Conservation (phyloP, 2,113 vertebrate species). For the Cervus canadensis region DNA sequence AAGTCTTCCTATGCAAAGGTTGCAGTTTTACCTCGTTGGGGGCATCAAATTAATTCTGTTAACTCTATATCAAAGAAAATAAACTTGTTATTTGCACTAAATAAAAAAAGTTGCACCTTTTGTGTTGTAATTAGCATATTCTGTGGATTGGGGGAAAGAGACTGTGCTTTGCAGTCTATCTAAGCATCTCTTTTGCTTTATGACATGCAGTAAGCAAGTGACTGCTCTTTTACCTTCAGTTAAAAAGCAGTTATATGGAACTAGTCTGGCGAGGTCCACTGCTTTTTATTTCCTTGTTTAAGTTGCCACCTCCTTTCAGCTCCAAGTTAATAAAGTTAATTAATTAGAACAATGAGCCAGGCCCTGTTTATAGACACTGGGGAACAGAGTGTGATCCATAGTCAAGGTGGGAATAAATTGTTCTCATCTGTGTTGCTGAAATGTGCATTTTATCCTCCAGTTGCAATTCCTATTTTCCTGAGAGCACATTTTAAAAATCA, state of each 20-base stretch:
- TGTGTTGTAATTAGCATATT: constrained; percentile 42
- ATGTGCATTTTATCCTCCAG: constrained; percentile 34
- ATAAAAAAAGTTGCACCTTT: background rate
- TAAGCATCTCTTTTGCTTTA: constrained; percentile 69
- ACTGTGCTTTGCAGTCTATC: background rate
- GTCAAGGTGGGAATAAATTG: constrained; percentile 50
- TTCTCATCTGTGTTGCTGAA: constrained; percentile 48
- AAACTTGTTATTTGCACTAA: constrained; percentile 66
- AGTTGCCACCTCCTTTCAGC: constrained; percentile 77
- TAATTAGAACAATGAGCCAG: constrained; percentile 77
- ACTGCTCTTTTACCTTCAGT: constrained; percentile 56
- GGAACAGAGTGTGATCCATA: constrained; percentile 27
- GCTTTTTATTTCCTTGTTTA: constrained; percentile 80
- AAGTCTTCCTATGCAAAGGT: constrained; percentile 20
- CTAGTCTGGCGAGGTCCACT: constrained; percentile 66
- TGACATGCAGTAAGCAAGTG: constrained; percentile 63
- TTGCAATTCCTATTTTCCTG: constrained; percentile 41
- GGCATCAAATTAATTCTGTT: constrained; percentile 56
- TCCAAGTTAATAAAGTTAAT: constrained; percentile 80
- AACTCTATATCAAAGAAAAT: constrained; percentile 70
- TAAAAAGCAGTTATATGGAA: constrained; percentile 74
- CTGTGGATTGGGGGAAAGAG: background rate
- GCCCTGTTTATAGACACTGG: constrained; percentile 59
- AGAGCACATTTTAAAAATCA: constrained; percentile 46
- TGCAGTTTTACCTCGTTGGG: constrained; percentile 8